phyloP scores from a whole-genome alignment of 2,113 vertebrate genomes.

The zebrafish (Danio rerio) region DNA sequence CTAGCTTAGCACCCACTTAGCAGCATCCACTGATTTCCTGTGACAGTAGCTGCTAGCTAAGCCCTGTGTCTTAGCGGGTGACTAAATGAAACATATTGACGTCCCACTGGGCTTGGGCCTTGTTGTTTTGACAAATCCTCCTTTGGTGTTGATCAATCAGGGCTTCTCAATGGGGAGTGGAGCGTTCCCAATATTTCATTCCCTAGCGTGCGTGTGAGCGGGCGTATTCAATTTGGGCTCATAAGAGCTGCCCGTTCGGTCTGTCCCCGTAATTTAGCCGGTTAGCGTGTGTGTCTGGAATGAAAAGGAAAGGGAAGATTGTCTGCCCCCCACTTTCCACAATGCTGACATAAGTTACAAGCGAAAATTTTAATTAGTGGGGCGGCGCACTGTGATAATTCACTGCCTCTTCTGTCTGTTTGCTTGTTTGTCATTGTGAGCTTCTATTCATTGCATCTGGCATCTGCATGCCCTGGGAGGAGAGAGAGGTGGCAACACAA shows the following conservation, averaged over 20 bases:
- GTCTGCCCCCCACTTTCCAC: constrained; percentile 83
- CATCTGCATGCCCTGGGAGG: constrained; percentile 74
- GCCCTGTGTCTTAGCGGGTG: constrained; percentile 81
- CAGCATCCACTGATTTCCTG: constrained; percentile 84
- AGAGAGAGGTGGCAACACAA: constrained; percentile 54
- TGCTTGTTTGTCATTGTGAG: constrained; percentile 80
- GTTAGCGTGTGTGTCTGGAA: constrained; percentile 86
- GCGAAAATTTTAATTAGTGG: constrained; percentile 99
- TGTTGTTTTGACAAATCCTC: constrained; percentile 95
- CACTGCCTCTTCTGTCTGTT: constrained; percentile 85
- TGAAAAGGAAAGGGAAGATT: constrained; percentile 87
- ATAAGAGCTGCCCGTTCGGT: constrained; percentile 85
- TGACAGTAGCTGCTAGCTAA: constrained; percentile 73
- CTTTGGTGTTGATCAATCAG: constrained; percentile 94
- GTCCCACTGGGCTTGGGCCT: constrained; percentile 88
- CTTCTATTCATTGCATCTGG: constrained; percentile 73
- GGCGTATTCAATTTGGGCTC: constrained; percentile 89
- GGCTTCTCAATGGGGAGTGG: constrained; percentile 73
- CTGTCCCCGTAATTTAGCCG: constrained; percentile 84
- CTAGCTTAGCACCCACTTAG: constrained; percentile 75
- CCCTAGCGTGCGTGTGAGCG: constrained; percentile 44
- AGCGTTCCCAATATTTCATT: constrained; percentile 46
- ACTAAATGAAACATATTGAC: constrained; percentile 94
- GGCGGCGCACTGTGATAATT: constrained; percentile 91
- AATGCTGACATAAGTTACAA: constrained; percentile 98